Conservation (phyloP, 2,113 vertebrate species). For the Trochalopteron elliotii region DNA sequence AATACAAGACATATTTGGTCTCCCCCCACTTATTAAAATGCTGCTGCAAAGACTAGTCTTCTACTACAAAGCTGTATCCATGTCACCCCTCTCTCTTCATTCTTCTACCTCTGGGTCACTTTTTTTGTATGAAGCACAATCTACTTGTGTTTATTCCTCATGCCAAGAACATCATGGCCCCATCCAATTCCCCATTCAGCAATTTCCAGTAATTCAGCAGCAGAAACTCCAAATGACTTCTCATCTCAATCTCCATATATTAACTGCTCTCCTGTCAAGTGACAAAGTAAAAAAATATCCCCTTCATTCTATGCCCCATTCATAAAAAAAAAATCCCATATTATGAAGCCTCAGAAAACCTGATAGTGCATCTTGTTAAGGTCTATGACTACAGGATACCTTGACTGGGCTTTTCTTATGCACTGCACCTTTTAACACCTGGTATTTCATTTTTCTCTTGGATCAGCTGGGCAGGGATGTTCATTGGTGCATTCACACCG, state of each 20-base stretch:
- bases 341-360: background rate
- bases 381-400: background rate
- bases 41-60: background rate
- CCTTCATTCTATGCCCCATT: background rate
- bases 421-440: background rate
- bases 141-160: background rate
- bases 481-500: background rate
- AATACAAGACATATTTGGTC: background rate
- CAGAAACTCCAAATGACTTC: background rate
- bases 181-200: background rate
- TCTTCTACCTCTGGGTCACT: background rate
- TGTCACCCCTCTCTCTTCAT: background rate
- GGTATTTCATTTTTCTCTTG: background rate
- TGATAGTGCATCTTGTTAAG: background rate
- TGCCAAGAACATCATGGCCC: accelerated
- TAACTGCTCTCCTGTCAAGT: background rate
- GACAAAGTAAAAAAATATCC: background rate
- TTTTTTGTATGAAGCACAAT: background rate
- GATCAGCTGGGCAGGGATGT: background rate
- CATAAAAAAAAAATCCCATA: background rate
- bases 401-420: background rate
- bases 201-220: background rate
- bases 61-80: background rate
- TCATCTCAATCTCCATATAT: background rate
- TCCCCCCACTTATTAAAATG: background rate